Percentiles rank a stretch among this genome's conserved stretches.
phyloP scores from a whole-genome alignment of 2,797 vertebrate genomes.

The Chaetodon trifasciatus region DNA sequence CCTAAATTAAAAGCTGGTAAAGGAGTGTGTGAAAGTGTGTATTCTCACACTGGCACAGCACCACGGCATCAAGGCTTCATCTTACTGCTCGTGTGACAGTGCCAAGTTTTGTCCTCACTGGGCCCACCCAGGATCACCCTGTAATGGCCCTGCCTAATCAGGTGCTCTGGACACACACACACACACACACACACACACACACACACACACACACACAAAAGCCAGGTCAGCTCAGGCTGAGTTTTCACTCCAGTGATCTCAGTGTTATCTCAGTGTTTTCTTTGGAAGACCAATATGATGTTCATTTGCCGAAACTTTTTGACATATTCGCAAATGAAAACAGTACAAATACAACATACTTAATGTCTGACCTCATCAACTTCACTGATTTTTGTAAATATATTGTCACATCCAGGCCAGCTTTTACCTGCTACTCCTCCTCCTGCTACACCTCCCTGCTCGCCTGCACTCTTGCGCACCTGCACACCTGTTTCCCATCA shows the following conservation, averaged over 20 bases:
- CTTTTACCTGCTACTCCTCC: no score
- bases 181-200: not conserved
- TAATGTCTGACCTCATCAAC: no score
- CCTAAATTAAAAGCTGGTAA: slow-evolving; percentile 52
- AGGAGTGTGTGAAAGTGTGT: slow-evolving; percentile 51
- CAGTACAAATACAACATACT: no score
- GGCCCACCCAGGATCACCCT: slow-evolving; percentile 66
- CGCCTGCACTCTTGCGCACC: no score
- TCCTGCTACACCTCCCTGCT: no score
- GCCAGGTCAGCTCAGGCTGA: slow-evolving; percentile 14
- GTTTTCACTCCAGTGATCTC: not conserved
- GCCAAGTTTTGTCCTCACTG: slow-evolving; percentile 61
- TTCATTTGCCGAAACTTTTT: not conserved
- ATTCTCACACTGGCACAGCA: slow-evolving; percentile 42
- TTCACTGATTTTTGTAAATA: no score
- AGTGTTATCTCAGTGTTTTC: not conserved
- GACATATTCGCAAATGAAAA: no score
- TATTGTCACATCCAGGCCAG: no score
- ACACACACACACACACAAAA: not conserved
- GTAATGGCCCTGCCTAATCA: slow-evolving; percentile 35
- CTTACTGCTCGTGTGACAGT: slow-evolving; percentile 48
- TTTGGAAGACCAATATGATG: not conserved
- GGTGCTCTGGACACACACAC: slow-evolving; percentile 23
- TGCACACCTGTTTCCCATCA: no score
- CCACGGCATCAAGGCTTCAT: slow-evolving; percentile 56